phyloP scores from a whole-genome alignment of 2,113 vertebrate species.

The Aphyosemion australe region DNA sequence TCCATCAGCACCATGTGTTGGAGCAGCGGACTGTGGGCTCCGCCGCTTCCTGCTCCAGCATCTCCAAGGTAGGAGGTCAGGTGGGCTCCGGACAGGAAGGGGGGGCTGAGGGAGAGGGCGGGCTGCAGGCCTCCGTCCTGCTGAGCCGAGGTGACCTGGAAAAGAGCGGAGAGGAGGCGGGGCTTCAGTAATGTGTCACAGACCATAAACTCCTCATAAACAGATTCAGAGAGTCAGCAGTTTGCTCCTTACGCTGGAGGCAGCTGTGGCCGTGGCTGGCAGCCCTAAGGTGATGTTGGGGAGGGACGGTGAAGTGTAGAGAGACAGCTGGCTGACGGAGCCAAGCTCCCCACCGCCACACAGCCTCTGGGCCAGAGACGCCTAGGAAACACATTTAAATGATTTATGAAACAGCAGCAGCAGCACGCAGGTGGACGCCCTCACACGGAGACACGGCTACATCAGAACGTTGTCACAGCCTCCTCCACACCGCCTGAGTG shows the following conservation, averaged over 20 bases:
- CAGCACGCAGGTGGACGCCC: slow-evolving; percentile 5
- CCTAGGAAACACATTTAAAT: slow-evolving; percentile 73
- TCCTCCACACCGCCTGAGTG: slow-evolving; percentile 52
- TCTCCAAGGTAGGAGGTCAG: slow-evolving; percentile 86
- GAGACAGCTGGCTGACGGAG: slow-evolving; percentile 86
- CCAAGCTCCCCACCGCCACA: slow-evolving; percentile 82
- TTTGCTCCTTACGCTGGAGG: slow-evolving; percentile 66
- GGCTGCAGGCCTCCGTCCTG: slow-evolving; percentile 86
- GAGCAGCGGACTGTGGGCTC: slow-evolving; percentile 86
- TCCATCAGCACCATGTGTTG: slow-evolving; percentile 96
- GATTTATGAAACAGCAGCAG: slow-evolving; percentile 30
- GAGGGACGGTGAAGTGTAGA: slow-evolving; percentile 92
- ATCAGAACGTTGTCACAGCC: slow-evolving; percentile 21
- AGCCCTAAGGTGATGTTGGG: slow-evolving; percentile 96
- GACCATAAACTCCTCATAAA: background rate
- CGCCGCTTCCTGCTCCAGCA: slow-evolving; percentile 65
- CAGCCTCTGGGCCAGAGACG: slow-evolving; percentile 85
- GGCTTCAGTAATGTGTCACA: background rate
- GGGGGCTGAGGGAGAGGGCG: slow-evolving; percentile 82
- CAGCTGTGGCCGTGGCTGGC: slow-evolving; percentile 82
- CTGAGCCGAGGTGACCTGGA: slow-evolving; percentile 84
- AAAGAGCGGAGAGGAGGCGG: background rate
- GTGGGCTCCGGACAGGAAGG: slow-evolving; percentile 86
- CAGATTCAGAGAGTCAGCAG: background rate
- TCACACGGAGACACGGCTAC: slow-evolving; percentile 3